phyloP scores from a whole-genome alignment of 1,140 invertebrate species.

The Tetragnatha versicolor region DNA sequence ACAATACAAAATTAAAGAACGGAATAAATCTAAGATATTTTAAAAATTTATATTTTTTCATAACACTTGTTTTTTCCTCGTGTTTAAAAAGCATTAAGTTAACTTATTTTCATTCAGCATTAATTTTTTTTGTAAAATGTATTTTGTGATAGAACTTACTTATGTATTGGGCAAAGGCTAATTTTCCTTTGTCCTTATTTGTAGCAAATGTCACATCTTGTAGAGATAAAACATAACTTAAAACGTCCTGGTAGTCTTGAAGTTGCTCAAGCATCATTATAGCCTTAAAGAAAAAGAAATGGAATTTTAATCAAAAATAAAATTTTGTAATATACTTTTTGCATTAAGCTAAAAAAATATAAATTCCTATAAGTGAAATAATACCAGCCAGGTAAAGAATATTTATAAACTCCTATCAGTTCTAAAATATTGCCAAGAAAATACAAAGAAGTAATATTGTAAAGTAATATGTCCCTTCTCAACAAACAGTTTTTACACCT shows the following conservation, averaged over 20 bases:
- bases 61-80: background rate
- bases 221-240: slow-evolving; percentile 56
- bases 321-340: background rate
- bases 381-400: background rate
- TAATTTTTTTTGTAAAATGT: background rate
- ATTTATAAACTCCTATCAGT: background rate
- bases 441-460: no score
- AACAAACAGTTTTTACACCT: no score
- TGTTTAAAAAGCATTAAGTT: background rate
- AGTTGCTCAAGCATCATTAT: slow-evolving; percentile 86
- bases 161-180: slow-evolving; percentile 59
- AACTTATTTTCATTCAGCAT: background rate
- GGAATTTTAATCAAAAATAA: background rate
- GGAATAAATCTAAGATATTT: no score
- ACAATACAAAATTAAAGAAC: background rate
- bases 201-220: slow-evolving; percentile 56
- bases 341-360: background rate
- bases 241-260: slow-evolving; percentile 63
- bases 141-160: slow-evolving; percentile 41
- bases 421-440: background rate
- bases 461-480: no score
- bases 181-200: slow-evolving; percentile 56
- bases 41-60: no score
- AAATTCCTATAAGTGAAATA: background rate
- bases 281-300: slow-evolving; percentile 30